Evolutionary conservation across 2,888 invertebrate genomes (phyloP).

Genomic region (Dicycla oo): DNA sequence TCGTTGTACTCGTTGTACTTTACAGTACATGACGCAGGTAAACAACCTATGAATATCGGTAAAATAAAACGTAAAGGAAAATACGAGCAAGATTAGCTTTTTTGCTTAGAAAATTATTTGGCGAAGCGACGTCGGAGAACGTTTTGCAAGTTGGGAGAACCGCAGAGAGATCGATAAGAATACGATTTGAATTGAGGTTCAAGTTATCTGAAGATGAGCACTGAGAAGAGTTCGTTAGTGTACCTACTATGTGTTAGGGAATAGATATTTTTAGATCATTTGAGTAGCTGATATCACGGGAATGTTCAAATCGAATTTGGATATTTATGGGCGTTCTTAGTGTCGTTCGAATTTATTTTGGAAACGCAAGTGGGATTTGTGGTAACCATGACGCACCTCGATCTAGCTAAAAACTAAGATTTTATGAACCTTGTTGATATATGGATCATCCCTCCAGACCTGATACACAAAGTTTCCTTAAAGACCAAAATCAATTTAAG

Average conservation of each 20-base stretch:
- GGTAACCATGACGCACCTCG: background rate
- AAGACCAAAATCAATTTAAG: background rate
- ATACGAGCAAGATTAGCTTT: conserved; percentile 36
- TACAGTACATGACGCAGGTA: conserved; percentile 50
- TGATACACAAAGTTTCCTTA: background rate
- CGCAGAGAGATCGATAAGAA: conserved; percentile 37
- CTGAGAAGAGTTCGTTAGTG: conserved; percentile 13
- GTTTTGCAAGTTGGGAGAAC: conserved; percentile 29
- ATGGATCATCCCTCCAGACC: background rate
- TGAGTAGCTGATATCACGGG: background rate
- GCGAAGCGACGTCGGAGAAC: conserved; percentile 5
- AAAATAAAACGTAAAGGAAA: conserved; percentile 39
- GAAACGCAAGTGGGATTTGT: background rate
- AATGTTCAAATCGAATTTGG: background rate
- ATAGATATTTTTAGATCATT: background rate
- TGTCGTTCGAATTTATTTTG: background rate
- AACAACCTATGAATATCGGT: conserved; percentile 55
- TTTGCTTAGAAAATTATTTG: conserved; percentile 46
- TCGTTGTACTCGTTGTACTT: conserved; percentile 27
- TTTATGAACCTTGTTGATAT: background rate
- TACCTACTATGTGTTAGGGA: background rate
- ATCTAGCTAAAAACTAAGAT: background rate
- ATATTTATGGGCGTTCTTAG: background rate
- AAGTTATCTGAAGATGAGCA: conserved; percentile 7
- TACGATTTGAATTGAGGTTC: conserved; percentile 30